Percentiles rank a stretch among this genome's conserved stretches.
phyloP scores from a whole-genome alignment of 2,797 vertebrate genomes.

The Zenarchopterus dispar region DNA sequence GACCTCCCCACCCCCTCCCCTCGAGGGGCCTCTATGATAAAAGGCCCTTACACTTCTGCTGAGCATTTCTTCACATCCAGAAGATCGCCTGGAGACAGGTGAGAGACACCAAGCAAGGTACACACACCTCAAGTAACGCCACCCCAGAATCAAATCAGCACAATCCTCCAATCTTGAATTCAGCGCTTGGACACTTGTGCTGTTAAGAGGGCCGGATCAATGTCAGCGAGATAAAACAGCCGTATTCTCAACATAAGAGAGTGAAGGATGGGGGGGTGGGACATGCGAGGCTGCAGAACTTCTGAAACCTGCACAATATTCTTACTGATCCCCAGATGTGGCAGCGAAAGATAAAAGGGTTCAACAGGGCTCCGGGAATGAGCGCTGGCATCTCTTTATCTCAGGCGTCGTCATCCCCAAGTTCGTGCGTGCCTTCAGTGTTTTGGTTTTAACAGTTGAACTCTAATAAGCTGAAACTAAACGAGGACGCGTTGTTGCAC shows the following conservation, averaged over 20 bases:
- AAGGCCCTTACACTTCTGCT: conserved; percentile 20
- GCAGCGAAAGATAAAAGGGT: conserved; percentile 44
- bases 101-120: conserved; percentile 54
- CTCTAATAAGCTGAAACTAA: conserved; percentile 7
- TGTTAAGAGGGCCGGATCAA: conserved; percentile 52
- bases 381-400: conserved; percentile 10
- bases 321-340: conserved; percentile 51
- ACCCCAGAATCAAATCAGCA: conserved; percentile 44
- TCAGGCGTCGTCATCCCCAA: neutral
- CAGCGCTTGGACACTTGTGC: conserved; percentile 51
- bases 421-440: conserved; percentile 9
- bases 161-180: conserved; percentile 59
- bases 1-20: conserved; percentile 10
- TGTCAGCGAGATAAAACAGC: conserved; percentile 55
- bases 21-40: conserved; percentile 15
- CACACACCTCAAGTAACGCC: conserved; percentile 22
- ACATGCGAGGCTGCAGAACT: conserved; percentile 44
- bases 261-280: conserved; percentile 4
- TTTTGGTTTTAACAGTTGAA: conserved; percentile 7
- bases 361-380: conserved; percentile 18
- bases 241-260: conserved; percentile 28
- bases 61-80: conserved; percentile 43
- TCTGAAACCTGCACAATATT: conserved; percentile 55
- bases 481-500: neutral
- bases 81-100: conserved; percentile 34